Conservation (phyloP, 1,140 invertebrate species). For the Acromyrmex charruanus region DNA sequence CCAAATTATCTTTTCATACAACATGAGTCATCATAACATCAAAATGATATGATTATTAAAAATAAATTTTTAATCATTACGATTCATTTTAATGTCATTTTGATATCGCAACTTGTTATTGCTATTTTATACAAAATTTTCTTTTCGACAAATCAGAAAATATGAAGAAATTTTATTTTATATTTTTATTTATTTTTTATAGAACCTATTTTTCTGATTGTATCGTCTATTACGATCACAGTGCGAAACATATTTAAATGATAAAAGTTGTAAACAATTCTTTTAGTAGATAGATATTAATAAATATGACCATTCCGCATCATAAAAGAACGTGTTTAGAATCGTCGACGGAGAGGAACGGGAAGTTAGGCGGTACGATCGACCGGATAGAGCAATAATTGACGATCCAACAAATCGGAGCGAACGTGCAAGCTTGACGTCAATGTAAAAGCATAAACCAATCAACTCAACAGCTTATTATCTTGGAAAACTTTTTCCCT, state of each 20-base stretch:
- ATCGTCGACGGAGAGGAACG: slow-evolving; percentile 10
- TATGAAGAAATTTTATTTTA: neutral
- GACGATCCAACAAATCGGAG: slow-evolving; percentile 69
- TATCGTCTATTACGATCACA: neutral
- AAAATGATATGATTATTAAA: no score
- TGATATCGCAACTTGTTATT: no score
- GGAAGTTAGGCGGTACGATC: slow-evolving; percentile 60
- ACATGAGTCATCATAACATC: no score
- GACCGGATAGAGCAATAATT: slow-evolving; percentile 80
- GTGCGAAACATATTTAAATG: neutral
- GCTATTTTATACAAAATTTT: neutral
- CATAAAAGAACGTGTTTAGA: slow-evolving; percentile 9
- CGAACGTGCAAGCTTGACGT: slow-evolving; percentile 66
- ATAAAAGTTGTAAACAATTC: neutral
- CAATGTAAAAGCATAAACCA: slow-evolving; percentile 53
- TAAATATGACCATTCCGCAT: neutral
- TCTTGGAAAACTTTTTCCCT: neutral
- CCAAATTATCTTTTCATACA: neutral
- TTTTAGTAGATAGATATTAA: neutral
- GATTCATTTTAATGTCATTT: no score
- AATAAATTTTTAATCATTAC: no score
- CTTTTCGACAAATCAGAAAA: neutral
- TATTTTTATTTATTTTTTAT: neutral
- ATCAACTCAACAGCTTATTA: neutral
- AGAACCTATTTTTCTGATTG: neutral